These are phyloP conservation scores for Corvus moneduloides DNA, from an alignment of 2,113 vertebrate genomes.

Conservation along the genomic window DNA sequence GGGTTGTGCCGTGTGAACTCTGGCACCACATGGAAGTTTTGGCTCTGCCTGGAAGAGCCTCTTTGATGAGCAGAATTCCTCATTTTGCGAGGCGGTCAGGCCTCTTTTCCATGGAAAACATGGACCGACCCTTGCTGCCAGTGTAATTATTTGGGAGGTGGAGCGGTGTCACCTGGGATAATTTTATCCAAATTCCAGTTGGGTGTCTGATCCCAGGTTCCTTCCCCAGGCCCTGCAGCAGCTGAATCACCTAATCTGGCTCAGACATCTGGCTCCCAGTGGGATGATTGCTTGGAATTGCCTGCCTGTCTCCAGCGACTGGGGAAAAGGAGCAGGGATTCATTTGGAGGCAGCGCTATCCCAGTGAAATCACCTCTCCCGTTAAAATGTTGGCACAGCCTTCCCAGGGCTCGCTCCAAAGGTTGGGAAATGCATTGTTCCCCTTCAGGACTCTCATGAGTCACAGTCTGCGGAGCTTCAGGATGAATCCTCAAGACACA, in stretches of 20 bases:
- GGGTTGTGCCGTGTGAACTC: not conserved
- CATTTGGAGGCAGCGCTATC: not conserved
- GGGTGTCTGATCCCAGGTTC: not conserved
- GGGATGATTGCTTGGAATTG: slow-evolving; percentile 25
- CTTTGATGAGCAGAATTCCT: not conserved
- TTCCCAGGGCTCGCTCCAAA: not conserved
- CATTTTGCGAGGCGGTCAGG: not conserved
- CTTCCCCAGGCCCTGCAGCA: slow-evolving; percentile 27
- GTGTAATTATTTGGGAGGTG: not conserved
- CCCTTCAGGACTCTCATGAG: not conserved
- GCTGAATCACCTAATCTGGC: slow-evolving; percentile 46
- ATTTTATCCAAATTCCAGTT: not conserved
- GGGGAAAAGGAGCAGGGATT: not conserved
- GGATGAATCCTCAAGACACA: not conserved
- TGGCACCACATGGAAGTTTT: not conserved
- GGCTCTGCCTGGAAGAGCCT: not conserved
- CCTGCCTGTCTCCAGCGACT: not conserved
- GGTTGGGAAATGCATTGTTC: not conserved
- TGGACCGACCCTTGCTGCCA: not conserved
- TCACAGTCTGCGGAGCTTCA: not conserved
- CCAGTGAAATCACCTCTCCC: not conserved
- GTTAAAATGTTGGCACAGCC: not conserved
- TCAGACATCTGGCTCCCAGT: slow-evolving; percentile 40
- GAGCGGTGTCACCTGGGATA: not conserved
- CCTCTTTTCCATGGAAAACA: not conserved